Evolutionary conservation across 2,113 vertebrate species (phyloP), one percentile per base, ranked within the genome.

Genomic region (Jacana jacana): DNA sequence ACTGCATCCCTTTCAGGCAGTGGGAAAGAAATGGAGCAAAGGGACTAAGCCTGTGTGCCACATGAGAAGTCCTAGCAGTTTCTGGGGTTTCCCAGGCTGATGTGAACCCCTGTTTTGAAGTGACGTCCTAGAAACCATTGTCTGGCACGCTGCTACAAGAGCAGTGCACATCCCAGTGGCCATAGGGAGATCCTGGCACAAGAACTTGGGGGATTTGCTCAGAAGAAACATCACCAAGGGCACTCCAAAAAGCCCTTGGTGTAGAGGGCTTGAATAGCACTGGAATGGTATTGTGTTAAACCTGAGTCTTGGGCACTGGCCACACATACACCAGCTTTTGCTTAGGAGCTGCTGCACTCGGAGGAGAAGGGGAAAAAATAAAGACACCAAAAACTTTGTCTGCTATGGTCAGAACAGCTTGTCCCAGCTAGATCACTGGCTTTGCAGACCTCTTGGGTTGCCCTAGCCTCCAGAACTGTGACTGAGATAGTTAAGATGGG

Each of bases 221-320:
- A 13, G 28, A 76, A 11, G 6, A 66, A 39, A 30, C 10, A 37
- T 39, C 66, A 58, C 25, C 77, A 69, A 48, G 58, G 14, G 23
- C 49, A 58, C 39, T 49, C 72, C 14, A 24, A 20, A 39, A 33
- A 1, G 14, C 18, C n/a, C n/a, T n/a, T n/a, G n/a, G n/a, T n/a
- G n/a, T n/a, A n/a, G n/a, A n/a, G n/a, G n/a, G n/a, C n/a, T n/a
- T n/a, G 35, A 78, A 11, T 7, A 66, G 28, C 14, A 13, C 46
- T 9, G 58, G 35, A 9, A n/a, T 1, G 1, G 13, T 27, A 23
- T 9, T 11, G 13, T 0, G 2, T 33, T 30, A 40, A 39, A 24
- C 6, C 40, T 61, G 19, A 46, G 27, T 78, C 35, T 39, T 31
- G 52, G 65, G 31, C 40, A 49, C 25, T 22, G 27, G 23, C 46